Evolutionary conservation across 2,797 vertebrate genomes (phyloP).

Genomic region (Rhabdophis nuchalis): DNA sequence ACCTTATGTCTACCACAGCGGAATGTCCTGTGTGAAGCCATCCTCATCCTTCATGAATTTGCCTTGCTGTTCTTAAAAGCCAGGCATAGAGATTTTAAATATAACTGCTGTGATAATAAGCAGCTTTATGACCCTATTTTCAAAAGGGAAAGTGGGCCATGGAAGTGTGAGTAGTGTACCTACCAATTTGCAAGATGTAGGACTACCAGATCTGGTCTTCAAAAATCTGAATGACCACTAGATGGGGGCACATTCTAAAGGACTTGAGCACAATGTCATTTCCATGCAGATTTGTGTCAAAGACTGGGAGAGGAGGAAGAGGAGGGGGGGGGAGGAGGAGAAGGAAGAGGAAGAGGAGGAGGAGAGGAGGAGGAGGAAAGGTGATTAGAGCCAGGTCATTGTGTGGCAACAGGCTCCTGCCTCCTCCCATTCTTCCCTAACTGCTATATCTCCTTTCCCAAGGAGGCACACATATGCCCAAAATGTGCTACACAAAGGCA

Average conservation of each 20-base stretch:
- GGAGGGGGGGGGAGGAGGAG: not conserved
- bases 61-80: not conserved
- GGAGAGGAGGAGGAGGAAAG: not conserved
- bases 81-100: not conserved
- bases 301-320: not conserved
- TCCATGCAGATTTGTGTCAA: not conserved
- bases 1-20: not conserved
- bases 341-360: too few species aligned
- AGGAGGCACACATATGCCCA: conserved; percentile 37
- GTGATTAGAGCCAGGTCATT: conserved; percentile 41
- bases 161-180: not conserved
- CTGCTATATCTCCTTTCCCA: not conserved
- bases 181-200: not conserved
- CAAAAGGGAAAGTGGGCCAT: not conserved
- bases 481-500: conserved; percentile 32
- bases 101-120: not conserved
- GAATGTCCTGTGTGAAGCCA: not conserved
- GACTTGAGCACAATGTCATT: not conserved
- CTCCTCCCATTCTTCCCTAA: conserved; percentile 23
- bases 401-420: conserved; percentile 32
- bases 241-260: not conserved
- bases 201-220: not conserved
- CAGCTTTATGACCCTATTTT: not conserved
- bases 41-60: not conserved
- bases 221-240: not conserved